phyloP scores from a whole-genome alignment of 2,113 vertebrate species.

The Takifugu flavidus region DNA sequence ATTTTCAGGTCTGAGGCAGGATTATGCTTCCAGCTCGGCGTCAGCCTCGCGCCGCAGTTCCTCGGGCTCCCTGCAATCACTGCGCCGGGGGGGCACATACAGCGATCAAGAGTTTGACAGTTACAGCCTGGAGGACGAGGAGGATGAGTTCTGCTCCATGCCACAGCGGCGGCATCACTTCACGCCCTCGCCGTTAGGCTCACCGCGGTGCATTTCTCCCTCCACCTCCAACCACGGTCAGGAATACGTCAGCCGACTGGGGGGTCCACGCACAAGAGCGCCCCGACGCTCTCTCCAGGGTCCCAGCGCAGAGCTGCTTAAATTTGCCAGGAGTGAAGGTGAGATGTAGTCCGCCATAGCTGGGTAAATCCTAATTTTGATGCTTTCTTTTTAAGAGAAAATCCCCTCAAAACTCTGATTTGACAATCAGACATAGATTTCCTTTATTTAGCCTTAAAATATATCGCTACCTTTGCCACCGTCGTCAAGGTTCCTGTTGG shows the following conservation, averaged over 20 bases:
- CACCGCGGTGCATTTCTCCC: slow-evolving; percentile 85
- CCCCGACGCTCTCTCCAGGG: slow-evolving; percentile 79
- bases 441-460: no score
- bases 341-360: slow-evolving; percentile 11
- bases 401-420: no score
- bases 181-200: slow-evolving; percentile 83
- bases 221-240: slow-evolving; percentile 72
- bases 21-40: slow-evolving; percentile 85
- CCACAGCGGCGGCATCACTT: slow-evolving; percentile 76
- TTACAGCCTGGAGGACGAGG: slow-evolving; percentile 87
- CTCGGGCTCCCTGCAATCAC: slow-evolving; percentile 84
- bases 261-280: slow-evolving; percentile 70
- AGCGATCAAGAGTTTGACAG: slow-evolving; percentile 90
- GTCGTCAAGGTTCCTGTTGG: slow-evolving; percentile 2
- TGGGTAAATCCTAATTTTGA: neutral
- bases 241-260: slow-evolving; percentile 58
- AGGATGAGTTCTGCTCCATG: slow-evolving; percentile 76
- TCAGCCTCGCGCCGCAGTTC: slow-evolving; percentile 86
- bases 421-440: no score
- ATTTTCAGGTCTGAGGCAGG: slow-evolving; percentile 83
- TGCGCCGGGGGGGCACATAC: slow-evolving; percentile 83
- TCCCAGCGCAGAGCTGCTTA: slow-evolving; percentile 79
- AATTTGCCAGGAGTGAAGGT: slow-evolving; percentile 84
- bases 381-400: no score
- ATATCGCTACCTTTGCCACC: no score